These are phyloP conservation scores for Xestia sexstrigata DNA, from an alignment of 2,888 invertebrate species.

Conservation along the genomic window DNA sequence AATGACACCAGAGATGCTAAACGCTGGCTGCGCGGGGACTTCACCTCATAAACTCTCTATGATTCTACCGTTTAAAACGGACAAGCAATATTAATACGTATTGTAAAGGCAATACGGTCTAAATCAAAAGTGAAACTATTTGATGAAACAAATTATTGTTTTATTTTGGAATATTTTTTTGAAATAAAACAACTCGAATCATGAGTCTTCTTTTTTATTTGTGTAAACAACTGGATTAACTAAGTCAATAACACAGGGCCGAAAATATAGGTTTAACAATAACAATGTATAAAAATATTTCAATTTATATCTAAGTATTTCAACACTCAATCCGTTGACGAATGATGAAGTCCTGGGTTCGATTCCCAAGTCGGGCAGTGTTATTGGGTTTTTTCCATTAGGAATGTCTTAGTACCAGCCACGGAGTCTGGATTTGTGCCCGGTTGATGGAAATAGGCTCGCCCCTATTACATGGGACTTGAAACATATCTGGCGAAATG, in stretches of 20 bases:
- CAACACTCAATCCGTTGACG: no score
- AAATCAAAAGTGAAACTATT: slow-evolving; percentile 66
- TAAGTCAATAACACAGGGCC: slow-evolving; percentile 13
- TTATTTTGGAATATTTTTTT: not conserved
- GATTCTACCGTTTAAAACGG: slow-evolving; percentile 1
- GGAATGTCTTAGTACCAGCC: no score
- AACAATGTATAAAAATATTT: no score
- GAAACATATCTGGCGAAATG: no score
- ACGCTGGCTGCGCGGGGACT: slow-evolving; percentile 93
- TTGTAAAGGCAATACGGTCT: slow-evolving; percentile 33
- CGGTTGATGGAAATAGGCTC: no score
- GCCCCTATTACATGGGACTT: no score
- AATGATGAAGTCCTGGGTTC: no score
- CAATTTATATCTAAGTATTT: no score
- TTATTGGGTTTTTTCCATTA: no score
- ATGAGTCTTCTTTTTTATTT: not conserved
- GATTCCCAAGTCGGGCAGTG: no score
- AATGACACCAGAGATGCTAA: slow-evolving; percentile 94
- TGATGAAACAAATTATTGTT: slow-evolving; percentile 49
- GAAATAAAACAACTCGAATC: slow-evolving; percentile 7
- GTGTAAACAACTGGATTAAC: slow-evolving; percentile 19
- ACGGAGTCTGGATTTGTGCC: no score
- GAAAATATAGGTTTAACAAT: no score
- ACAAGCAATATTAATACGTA: slow-evolving; percentile 44
- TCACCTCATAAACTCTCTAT: slow-evolving; percentile 77